phyloP scores from a whole-genome alignment of 2,113 vertebrate genomes.

The Saccopteryx bilineata region DNA sequence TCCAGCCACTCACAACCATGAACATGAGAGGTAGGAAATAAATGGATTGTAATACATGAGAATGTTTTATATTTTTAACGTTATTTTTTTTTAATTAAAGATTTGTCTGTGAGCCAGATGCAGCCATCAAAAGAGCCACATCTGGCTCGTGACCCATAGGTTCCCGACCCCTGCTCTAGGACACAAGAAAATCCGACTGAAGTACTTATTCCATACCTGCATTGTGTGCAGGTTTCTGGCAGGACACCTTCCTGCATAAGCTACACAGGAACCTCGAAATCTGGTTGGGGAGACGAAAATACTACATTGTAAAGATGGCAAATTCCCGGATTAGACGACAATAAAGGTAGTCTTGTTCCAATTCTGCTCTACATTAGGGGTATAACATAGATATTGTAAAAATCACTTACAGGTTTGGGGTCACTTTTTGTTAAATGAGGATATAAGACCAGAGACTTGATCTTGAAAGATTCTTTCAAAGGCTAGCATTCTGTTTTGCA shows the following conservation, averaged over 20 bases:
- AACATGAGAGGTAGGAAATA: too few species aligned
- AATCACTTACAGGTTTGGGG: background rate
- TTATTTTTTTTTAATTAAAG: too few species aligned
- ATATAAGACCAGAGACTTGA: background rate
- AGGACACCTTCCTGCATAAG: background rate
- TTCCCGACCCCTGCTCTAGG: background rate
- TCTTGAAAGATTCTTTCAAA: background rate
- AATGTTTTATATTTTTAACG: too few species aligned
- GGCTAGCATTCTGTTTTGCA: background rate
- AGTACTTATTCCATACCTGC: background rate
- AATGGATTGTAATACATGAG: too few species aligned
- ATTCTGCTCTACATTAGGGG: background rate
- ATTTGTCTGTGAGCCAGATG: too few species aligned
- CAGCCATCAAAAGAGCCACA: too few species aligned
- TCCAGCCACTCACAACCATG: too few species aligned
- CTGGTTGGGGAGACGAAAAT: background rate
- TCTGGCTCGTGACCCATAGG: too few species aligned
- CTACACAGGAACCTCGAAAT: background rate
- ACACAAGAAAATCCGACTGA: background rate
- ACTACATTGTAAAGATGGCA: background rate
- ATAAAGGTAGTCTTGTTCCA: background rate
- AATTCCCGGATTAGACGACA: background rate
- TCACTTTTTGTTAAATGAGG: background rate
- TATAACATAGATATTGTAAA: background rate
- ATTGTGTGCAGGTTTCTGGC: background rate